Conservation (phyloP, 92 coral and sea anemone species). For the Phenganax marumi region DNA sequence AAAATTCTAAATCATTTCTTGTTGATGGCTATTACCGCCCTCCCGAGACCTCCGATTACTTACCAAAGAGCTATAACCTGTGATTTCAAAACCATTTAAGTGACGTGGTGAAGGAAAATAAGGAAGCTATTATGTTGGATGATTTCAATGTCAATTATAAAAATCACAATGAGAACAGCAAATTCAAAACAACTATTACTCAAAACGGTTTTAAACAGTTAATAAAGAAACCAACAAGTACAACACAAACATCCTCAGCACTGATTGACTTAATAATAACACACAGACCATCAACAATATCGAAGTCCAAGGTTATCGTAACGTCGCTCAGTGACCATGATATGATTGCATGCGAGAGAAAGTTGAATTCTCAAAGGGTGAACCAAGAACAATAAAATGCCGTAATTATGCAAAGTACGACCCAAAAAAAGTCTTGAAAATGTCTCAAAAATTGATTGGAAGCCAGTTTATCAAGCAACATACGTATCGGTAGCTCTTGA, state of each 20-base stretch:
- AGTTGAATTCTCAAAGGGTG: not conserved
- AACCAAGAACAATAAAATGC: not conserved
- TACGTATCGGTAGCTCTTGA: not conserved
- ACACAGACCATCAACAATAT: constrained; percentile 18
- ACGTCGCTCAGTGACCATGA: constrained; percentile 3
- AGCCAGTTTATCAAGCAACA: not conserved
- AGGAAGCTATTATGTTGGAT: not conserved
- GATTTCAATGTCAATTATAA: constrained; percentile 11
- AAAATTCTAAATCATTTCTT: constrained; percentile 17
- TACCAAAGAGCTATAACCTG: not conserved
- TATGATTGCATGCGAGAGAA: not conserved
- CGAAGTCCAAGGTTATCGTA: not conserved
- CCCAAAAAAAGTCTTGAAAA: not conserved
- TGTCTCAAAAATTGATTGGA: not conserved
- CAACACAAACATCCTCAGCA: constrained; percentile 8
- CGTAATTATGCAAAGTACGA: constrained; percentile 3
- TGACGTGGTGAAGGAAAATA: constrained; percentile 8
- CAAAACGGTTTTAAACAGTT: not conserved
- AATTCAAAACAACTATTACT: constrained; percentile 17
- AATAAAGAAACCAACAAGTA: constrained; percentile 8
- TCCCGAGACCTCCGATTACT: constrained; percentile 9
- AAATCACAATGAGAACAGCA: constrained; percentile 4
- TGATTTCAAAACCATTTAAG: constrained; percentile 12
- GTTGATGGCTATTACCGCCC: constrained; percentile 14
- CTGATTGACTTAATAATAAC: constrained; percentile 10